Conservation (phyloP, 2,797 vertebrate species). For the Thaleichthys pacificus region DNA sequence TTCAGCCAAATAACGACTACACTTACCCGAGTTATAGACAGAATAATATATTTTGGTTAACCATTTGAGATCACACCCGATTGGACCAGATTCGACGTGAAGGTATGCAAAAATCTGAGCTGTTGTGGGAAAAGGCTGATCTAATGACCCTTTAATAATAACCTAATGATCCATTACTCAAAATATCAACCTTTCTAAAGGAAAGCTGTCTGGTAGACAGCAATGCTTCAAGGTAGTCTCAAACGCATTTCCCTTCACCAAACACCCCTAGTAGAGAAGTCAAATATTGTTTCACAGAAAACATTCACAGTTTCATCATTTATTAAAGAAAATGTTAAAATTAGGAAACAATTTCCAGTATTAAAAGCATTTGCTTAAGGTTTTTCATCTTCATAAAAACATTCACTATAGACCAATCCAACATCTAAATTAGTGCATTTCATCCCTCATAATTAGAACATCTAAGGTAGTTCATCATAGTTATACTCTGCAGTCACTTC, state of each 20-base stretch:
- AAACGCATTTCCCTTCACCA: neutral
- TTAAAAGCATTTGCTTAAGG: neutral
- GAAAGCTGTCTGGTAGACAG: too few species aligned
- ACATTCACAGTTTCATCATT: neutral
- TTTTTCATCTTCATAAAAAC: too few species aligned
- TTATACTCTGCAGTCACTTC: neutral
- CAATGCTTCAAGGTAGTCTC: neutral
- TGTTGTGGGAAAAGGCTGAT: neutral
- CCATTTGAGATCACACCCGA: neutral
- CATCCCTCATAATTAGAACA: constrained; percentile 2
- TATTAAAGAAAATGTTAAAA: constrained; percentile 3
- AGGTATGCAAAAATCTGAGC: neutral
- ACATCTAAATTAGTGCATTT: constrained; percentile 2
- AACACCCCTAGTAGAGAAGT: neutral
- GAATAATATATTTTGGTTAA: neutral
- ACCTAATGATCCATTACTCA: too few species aligned
- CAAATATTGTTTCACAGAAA: neutral
- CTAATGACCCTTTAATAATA: too few species aligned
- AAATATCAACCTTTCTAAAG: too few species aligned
- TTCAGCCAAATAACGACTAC: neutral
- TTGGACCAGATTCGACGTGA: neutral
- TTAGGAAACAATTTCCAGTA: neutral
- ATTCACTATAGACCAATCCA: neutral
- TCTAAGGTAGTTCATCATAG: neutral
- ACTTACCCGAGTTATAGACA: neutral